Evolutionary conservation across 2,888 invertebrate genomes (phyloP).

Genomic region (Ichneumoninae sp.): DNA sequence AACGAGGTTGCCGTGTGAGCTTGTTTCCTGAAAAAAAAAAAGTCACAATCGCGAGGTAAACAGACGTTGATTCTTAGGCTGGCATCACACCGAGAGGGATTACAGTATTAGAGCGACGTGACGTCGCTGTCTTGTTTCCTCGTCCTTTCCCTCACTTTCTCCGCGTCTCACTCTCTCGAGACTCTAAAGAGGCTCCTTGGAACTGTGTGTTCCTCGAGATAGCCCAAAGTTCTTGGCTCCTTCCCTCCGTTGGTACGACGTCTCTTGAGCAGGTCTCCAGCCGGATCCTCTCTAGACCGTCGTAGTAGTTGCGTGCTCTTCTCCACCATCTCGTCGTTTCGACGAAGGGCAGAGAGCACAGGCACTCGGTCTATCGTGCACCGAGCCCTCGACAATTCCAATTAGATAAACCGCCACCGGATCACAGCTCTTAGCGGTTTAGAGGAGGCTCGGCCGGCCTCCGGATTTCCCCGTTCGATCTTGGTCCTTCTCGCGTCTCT

Average conservation of each 20-base stretch:
- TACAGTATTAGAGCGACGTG: slow-evolving; percentile 83
- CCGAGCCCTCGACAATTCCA: slow-evolving; percentile 82
- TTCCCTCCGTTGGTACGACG: slow-evolving; percentile 58
- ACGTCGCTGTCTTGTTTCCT: slow-evolving; percentile 70
- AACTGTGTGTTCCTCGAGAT: slow-evolving; percentile 81
- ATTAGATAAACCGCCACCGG: slow-evolving; percentile 83
- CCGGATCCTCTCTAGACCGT: slow-evolving; percentile 35
- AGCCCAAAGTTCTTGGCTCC: slow-evolving; percentile 79
- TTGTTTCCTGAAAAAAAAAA: slow-evolving; percentile 46
- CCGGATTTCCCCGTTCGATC: slow-evolving; percentile 63
- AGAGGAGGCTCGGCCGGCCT: slow-evolving; percentile 68
- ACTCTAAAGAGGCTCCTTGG: slow-evolving; percentile 83
- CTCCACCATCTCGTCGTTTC: slow-evolving; percentile 59
- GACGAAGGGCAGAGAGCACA: slow-evolving; percentile 56
- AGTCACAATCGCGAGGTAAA: slow-evolving; percentile 52
- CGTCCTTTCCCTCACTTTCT: slow-evolving; percentile 8
- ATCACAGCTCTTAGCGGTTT: slow-evolving; percentile 81
- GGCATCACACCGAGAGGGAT: slow-evolving; percentile 72
- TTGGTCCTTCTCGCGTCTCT: slow-evolving; percentile 24
- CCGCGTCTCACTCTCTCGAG: slow-evolving; percentile 71
- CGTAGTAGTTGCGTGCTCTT: slow-evolving; percentile 50
- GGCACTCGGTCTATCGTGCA: slow-evolving; percentile 68
- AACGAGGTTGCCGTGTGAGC: slow-evolving; percentile 29
- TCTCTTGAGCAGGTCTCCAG: slow-evolving; percentile 40
- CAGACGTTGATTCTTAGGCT: slow-evolving; percentile 45